phyloP scores from a whole-genome alignment of 1,140 invertebrate genomes.

The Rhyzopertha dominica region DNA sequence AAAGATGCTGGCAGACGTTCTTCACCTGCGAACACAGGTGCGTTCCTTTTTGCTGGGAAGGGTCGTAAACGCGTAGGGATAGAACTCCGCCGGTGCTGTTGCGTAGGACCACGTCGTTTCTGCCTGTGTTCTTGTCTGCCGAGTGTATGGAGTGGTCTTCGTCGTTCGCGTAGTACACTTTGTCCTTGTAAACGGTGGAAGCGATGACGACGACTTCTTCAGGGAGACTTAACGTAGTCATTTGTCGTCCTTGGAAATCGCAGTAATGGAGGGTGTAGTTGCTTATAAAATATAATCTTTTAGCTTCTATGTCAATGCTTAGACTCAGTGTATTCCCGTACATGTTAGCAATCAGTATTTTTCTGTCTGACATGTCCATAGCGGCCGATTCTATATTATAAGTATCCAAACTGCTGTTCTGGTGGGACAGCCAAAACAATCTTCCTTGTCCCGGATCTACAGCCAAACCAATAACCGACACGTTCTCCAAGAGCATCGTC shows the following conservation, averaged over 20 bases:
- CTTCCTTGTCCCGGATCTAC: slow-evolving; percentile 58
- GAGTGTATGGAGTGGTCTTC: slow-evolving; percentile 54
- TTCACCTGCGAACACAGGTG: slow-evolving; percentile 55
- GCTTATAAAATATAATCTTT: slow-evolving; percentile 69
- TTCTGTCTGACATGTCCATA: slow-evolving; percentile 61
- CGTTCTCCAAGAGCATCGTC: slow-evolving; percentile 43
- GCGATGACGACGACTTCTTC: slow-evolving; percentile 47
- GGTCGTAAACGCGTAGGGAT: slow-evolving; percentile 68
- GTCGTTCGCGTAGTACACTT: slow-evolving; percentile 58
- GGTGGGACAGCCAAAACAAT: slow-evolving; percentile 42
- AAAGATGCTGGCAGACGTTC: slow-evolving; percentile 71
- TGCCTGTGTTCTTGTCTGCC: slow-evolving; percentile 50
- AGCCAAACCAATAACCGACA: slow-evolving; percentile 53
- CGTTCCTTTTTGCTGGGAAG: slow-evolving; percentile 51
- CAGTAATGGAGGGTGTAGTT: slow-evolving; percentile 60
- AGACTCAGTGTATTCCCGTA: slow-evolving; percentile 35
- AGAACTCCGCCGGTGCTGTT: slow-evolving; percentile 51
- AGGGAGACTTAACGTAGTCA: slow-evolving; percentile 42
- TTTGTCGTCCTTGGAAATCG: slow-evolving; percentile 50
- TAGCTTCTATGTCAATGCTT: slow-evolving; percentile 55
- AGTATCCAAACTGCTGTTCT: slow-evolving; percentile 16
- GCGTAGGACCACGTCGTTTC: slow-evolving; percentile 44
- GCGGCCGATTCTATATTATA: slow-evolving; percentile 56
- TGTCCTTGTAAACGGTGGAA: slow-evolving; percentile 54
- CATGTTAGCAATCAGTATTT: slow-evolving; percentile 45